phyloP scores from a whole-genome alignment of 2,888 invertebrate species.

The Danaus chrysippus region DNA sequence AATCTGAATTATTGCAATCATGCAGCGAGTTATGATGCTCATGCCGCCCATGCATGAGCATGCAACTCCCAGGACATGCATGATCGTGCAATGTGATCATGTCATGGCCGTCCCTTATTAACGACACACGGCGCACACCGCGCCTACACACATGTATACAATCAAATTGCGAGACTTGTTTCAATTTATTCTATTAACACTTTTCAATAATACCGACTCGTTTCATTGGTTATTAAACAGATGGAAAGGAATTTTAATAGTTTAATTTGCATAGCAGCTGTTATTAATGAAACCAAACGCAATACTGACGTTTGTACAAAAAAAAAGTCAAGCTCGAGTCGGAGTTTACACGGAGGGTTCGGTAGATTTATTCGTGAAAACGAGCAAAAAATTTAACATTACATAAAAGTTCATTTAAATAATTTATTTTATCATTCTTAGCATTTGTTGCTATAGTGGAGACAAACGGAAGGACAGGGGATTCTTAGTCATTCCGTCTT shows the following conservation, averaged over 20 bases:
- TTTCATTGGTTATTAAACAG: slow-evolving; percentile 22
- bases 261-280: slow-evolving; percentile 15
- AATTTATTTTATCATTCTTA: neutral
- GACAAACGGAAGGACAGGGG: too few relatives aligned
- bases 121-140: slow-evolving; percentile 56
- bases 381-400: neutral
- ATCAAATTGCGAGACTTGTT: slow-evolving; percentile 38
- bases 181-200: slow-evolving; percentile 31
- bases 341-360: too few relatives aligned
- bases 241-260: slow-evolving; percentile 16
- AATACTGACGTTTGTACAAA: neutral
- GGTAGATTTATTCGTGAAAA: too few relatives aligned
- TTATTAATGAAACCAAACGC: neutral
- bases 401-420: neutral
- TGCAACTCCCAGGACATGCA: slow-evolving; percentile 17
- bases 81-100: slow-evolving; percentile 21
- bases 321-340: neutral
- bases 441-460: too few relatives aligned
- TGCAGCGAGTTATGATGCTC: slow-evolving; percentile 20
- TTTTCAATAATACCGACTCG: slow-evolving; percentile 24
- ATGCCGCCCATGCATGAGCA: slow-evolving; percentile 26
- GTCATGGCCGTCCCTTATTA: slow-evolving; percentile 60
- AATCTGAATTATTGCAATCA: slow-evolving; percentile 25
- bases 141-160: slow-evolving; percentile 65
- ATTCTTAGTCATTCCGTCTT: too few relatives aligned